A percentile compares a stretch with the other conserved stretches of the same genome.
phyloP scores from a whole-genome alignment of 1,140 invertebrate genomes.

The Sitodiplosis mosellana region DNA sequence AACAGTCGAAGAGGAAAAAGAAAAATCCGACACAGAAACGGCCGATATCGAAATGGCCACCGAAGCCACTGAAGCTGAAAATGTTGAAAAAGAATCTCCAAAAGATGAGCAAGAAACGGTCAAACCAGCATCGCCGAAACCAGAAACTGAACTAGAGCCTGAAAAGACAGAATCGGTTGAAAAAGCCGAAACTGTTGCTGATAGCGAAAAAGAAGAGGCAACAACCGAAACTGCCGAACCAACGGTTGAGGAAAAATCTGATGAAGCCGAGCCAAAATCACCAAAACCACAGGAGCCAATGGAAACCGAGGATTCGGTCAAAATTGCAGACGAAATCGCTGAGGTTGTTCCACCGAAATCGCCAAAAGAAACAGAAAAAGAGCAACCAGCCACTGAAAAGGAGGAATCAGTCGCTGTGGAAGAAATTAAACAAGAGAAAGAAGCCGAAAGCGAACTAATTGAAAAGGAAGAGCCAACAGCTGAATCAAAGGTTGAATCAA shows the following conservation, averaged over 20 bases:
- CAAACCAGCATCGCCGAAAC: conserved; percentile 5
- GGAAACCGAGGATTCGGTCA: conserved; percentile 10
- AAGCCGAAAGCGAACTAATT: conserved; percentile 1
- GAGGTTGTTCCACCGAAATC: background rate
- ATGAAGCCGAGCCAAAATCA: conserved; percentile 12
- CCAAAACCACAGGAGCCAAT: conserved; percentile 8
- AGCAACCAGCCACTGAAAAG: conserved; percentile 7
- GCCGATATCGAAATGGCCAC: conserved; percentile 14
- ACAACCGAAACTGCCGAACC: conserved; percentile 1
- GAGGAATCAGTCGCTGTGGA: conserved; percentile 9
- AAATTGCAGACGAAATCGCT: conserved; percentile 4
- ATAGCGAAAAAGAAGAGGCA: too few species aligned
- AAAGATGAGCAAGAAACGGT: conserved; percentile 7
- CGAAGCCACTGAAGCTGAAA: conserved; percentile 12
- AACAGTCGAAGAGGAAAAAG: conserved; percentile 4
- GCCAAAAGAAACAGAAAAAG: conserved; percentile 2
- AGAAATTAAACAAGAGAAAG: conserved; percentile 5
- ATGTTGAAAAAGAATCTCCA: conserved; percentile 6
- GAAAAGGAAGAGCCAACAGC: conserved; percentile 5
- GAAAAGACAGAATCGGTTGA: conserved; percentile 9
- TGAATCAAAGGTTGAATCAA: background rate
- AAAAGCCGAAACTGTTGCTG: background rate
- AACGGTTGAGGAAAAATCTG: conserved; percentile 11
- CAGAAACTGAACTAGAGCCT: conserved; percentile 12
- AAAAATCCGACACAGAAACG: conserved; percentile 3